A percentile compares a stretch with the other conserved stretches of the same genome.
phyloP scores from a whole-genome alignment of 2,888 invertebrate genomes.

The Sicus ferrugineus region DNA sequence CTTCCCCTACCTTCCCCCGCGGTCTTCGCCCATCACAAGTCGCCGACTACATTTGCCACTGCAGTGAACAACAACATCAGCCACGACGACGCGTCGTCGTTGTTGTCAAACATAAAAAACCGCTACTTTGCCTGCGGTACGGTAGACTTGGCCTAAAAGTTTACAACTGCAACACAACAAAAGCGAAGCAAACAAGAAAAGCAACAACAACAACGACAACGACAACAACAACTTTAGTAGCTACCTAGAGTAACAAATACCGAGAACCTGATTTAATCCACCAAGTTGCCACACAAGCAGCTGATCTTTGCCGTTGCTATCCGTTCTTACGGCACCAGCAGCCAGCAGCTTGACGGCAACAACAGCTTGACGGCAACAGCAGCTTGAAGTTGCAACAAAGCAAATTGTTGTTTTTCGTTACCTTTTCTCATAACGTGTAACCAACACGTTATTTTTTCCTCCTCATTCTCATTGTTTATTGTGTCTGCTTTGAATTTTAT shows the following conservation, averaged over 20 bases:
- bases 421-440: too few relatives aligned
- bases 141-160: slow-evolving; percentile 29
- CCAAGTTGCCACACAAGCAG: slow-evolving; percentile 20
- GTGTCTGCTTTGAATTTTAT: background rate
- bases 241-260: background rate
- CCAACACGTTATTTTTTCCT: background rate
- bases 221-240: background rate
- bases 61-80: background rate
- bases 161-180: background rate
- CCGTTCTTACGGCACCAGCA: background rate
- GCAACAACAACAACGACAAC: slow-evolving; percentile 4
- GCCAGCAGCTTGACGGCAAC: background rate
- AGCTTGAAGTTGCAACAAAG: background rate
- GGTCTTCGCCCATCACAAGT: background rate
- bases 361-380: background rate
- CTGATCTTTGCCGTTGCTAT: slow-evolving; percentile 17
- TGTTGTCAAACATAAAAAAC: slow-evolving; percentile 22
- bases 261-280: slow-evolving; percentile 6
- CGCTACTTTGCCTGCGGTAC: slow-evolving; percentile 15
- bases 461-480: background rate
- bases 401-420: too few relatives aligned
- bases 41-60: background rate
- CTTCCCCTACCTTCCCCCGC: background rate
- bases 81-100: background rate
- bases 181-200: too few relatives aligned